phyloP scores from a whole-genome alignment of 1,140 invertebrate species.

The Dreissena polymorpha region DNA sequence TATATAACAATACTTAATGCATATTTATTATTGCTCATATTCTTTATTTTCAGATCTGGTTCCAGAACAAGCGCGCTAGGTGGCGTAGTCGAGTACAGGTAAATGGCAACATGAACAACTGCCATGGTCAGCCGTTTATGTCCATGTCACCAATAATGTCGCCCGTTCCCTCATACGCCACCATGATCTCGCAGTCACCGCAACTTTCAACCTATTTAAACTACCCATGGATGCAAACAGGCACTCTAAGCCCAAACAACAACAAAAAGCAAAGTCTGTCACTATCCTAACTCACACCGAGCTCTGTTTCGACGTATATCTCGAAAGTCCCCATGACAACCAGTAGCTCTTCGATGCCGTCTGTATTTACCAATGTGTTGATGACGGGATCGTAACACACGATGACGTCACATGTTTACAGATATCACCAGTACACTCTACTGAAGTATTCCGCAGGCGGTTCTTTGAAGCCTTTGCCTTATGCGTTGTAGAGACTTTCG shows the following conservation, averaged over 20 bases:
- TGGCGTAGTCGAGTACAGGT: conserved; percentile 56
- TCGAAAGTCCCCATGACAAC: neutral
- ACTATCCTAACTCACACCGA: conserved; percentile 22
- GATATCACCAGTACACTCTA: too few species aligned
- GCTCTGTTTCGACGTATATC: too few species aligned
- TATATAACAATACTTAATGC: too few species aligned
- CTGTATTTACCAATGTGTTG: conserved; percentile 6
- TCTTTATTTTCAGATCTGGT: conserved; percentile 56
- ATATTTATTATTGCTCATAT: neutral
- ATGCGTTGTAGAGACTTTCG: too few species aligned
- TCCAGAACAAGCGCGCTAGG: conserved; percentile 63
- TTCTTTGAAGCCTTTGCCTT: too few species aligned
- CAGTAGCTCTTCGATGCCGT: conserved; percentile 6
- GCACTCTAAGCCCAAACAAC: conserved; percentile 44
- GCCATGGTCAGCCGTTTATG: conserved; percentile 22
- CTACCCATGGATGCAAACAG: conserved; percentile 48
- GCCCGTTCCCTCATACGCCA: conserved; percentile 35
- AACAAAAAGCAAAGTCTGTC: conserved; percentile 39
- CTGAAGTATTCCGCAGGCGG: too few species aligned
- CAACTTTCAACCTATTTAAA: conserved; percentile 16
- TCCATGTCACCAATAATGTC: conserved; percentile 38
- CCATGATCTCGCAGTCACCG: conserved; percentile 38
- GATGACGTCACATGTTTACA: conserved; percentile 1
- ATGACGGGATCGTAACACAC: conserved; percentile 17
- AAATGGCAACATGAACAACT: conserved; percentile 45